A percentile compares a stretch with the other conserved stretches of the same genome.
Evolutionary conservation across 2,888 invertebrate genomes (phyloP).

Genomic region (Nectonema munidae): DNA sequence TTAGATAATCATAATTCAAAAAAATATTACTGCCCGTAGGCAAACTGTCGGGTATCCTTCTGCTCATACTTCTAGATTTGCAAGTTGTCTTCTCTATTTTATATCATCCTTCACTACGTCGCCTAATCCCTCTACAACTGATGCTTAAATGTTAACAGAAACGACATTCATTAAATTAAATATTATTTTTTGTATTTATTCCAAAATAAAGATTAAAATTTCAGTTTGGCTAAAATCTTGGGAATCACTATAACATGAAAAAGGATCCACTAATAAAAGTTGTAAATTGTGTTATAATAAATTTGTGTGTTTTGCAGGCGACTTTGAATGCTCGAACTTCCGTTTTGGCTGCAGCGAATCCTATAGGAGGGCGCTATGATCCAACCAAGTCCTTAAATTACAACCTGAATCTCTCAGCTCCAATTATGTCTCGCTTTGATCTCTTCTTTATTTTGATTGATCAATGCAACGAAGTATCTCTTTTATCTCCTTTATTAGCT

Average conservation of each 20-base stretch:
- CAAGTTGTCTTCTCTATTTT: too few species aligned
- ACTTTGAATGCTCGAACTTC: conserved; percentile 86
- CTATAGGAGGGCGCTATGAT: conserved; percentile 81
- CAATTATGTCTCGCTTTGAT: conserved; percentile 95
- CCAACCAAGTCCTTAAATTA: conserved; percentile 63
- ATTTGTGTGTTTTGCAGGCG: conserved; percentile 30
- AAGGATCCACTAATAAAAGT: too few species aligned
- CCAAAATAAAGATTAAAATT: too few species aligned
- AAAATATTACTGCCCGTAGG: too few species aligned
- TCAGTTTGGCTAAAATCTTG: too few species aligned
- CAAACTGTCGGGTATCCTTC: too few species aligned
- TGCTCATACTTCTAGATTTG: too few species aligned
- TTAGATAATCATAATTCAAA: too few species aligned
- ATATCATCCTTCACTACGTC: too few species aligned
- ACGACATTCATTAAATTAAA: too few species aligned
- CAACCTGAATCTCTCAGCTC: conserved; percentile 62
- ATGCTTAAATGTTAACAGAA: too few species aligned
- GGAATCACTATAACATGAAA: conserved; percentile 12
- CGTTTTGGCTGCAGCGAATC: conserved; percentile 88
- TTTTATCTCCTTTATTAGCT: conserved; percentile 1
- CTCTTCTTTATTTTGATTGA: conserved; percentile 88
- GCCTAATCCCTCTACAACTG: too few species aligned
- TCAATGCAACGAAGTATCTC: conserved; percentile 47
- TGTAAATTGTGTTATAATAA: conserved; percentile 14
- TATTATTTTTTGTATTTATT: conserved; percentile 1